Evolutionary conservation across 92 coral and sea anemone species (phyloP), one percentile per base, ranked within the genome.

Genomic region (Zoanthus gigantus): DNA sequence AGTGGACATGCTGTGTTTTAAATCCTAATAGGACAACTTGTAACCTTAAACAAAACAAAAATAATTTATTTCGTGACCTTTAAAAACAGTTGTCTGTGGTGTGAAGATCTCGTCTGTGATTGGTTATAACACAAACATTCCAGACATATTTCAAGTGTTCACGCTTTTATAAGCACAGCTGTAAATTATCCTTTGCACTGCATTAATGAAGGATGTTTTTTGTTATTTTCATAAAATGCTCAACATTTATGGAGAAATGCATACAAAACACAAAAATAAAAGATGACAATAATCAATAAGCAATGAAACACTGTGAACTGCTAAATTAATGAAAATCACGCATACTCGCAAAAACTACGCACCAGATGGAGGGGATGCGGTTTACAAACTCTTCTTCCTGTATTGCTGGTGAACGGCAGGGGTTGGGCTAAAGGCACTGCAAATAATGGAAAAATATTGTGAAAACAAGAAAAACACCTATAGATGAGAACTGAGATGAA

Each of bases 321-420:
- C 74, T 69, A 69, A 69, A 44, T 69, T 69, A 44, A 69, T 29
- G 74, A 69, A 69, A 69, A 69, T 31, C 74, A 12, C 74, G 74
- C 74, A 29, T 47, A 69, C 74, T 69, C 74, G 17, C 32, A 69
- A 69, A 69, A 69, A 69, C 74, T 69, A 69, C 74, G 74, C 74
- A 69, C 74, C 74, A 31, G 73, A 68, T 68, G 46, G 42, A 68
- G 73, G 74, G 74, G 74, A 69, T 69, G 74, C 74, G 74, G 45
- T 69, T 69, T 30, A 47, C 17, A 44, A 30, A 69, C 74, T 69
- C 74, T 69, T 69, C 74, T 69, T 69, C 74, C 45, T 69, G 74
- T 69, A 69, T 44, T 47, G 29, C 74, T 69, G 16, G 16, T 69
- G 74, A 9, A 69, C 74, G 46, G 74, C 74, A 69, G 44, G 13